A percentile compares a stretch with the other conserved stretches of the same genome.
phyloP scores from a whole-genome alignment of 2,888 invertebrate genomes.

The Lysandra coridon region DNA sequence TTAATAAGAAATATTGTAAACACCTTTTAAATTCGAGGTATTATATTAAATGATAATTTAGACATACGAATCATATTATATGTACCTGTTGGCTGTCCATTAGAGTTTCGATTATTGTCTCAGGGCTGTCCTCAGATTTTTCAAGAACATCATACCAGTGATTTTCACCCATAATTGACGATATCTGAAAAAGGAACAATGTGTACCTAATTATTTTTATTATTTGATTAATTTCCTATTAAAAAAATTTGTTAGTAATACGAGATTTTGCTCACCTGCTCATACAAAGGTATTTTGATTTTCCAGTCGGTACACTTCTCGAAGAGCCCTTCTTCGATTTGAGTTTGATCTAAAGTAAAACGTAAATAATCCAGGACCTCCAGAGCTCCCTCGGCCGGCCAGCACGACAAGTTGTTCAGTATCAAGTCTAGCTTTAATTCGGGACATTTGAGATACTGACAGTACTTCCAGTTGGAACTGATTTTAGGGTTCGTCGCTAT shows the following conservation, averaged over 20 bases:
- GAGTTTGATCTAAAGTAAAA: slow-evolving; percentile 59
- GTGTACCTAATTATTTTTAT: not conserved
- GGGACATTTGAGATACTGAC: slow-evolving; percentile 73
- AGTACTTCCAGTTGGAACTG: slow-evolving; percentile 73
- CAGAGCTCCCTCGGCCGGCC: slow-evolving; percentile 80
- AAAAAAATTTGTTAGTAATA: not conserved
- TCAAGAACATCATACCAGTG: slow-evolving; percentile 83
- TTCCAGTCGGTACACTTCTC: slow-evolving; percentile 79
- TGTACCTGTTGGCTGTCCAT: slow-evolving; percentile 78
- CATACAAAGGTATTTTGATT: slow-evolving; percentile 82
- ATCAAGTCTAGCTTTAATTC: slow-evolving; percentile 75
- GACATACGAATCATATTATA: too few species aligned
- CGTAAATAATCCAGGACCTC: slow-evolving; percentile 76
- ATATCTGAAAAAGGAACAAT: slow-evolving; percentile 65
- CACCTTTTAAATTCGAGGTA: too few species aligned
- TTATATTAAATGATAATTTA: too few species aligned
- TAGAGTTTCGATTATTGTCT: slow-evolving; percentile 74
- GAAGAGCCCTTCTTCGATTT: slow-evolving; percentile 66
- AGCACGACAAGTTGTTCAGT: slow-evolving; percentile 75
- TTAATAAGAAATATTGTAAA: not conserved
- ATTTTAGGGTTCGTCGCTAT: slow-evolving; percentile 77
- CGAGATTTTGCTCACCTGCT: slow-evolving; percentile 67
- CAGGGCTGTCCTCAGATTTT: slow-evolving; percentile 76
- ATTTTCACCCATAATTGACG: slow-evolving; percentile 74
- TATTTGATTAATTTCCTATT: not conserved